Conservation (phyloP, 1,140 invertebrate genomes). For the Bombus impatiens region DNA sequence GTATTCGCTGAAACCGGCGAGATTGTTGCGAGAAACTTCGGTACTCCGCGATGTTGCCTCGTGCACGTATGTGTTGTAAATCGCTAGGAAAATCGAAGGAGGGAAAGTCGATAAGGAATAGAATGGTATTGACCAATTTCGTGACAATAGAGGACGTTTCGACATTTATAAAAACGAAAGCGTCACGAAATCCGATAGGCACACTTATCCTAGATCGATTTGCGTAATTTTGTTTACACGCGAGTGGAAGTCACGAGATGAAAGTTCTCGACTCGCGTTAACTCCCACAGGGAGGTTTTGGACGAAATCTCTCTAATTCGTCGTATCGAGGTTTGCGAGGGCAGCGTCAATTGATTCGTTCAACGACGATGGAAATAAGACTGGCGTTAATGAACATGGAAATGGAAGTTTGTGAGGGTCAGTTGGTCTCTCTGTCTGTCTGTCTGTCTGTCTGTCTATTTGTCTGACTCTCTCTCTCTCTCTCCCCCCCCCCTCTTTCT, state of each 20-base stretch:
- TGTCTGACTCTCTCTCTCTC: too few species aligned
- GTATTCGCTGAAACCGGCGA: not conserved
- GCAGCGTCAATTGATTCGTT: not conserved
- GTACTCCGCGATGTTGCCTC: not conserved
- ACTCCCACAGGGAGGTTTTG: not conserved
- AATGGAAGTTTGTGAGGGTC: not conserved
- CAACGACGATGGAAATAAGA: not conserved
- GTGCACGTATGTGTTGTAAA: not conserved
- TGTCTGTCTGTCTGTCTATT: too few species aligned
- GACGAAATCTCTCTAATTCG: not conserved
- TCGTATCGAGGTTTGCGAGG: not conserved
- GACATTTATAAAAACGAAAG: conserved; percentile 22
- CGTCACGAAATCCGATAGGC: conserved; percentile 1
- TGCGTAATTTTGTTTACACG: not conserved
- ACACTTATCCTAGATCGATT: not conserved
- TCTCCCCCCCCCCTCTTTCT: not conserved
- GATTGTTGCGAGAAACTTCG: conserved; percentile 2
- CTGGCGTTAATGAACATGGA: not conserved
- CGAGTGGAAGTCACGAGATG: not conserved
- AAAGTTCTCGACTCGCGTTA: too few species aligned
- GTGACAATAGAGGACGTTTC: conserved; percentile 45
- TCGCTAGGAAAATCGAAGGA: conserved; percentile 35
- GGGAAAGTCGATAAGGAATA: conserved; percentile 37
- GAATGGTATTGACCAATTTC: conserved; percentile 43
- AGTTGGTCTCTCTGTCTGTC: not conserved